phyloP scores from a whole-genome alignment of 2,113 vertebrate genomes.

The Noctilio leporinus region DNA sequence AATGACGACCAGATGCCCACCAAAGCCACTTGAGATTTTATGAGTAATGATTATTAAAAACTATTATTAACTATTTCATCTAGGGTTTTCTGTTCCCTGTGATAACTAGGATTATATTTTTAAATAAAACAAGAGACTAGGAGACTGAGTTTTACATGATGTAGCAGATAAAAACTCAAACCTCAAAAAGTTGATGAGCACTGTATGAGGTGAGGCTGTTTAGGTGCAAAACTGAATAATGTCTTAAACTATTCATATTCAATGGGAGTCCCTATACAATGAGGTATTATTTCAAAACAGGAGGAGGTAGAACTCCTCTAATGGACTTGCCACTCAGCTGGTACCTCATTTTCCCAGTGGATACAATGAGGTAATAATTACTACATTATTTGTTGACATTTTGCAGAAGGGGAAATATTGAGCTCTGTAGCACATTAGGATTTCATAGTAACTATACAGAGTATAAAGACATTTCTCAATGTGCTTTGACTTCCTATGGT shows the following conservation, averaged over 20 bases:
- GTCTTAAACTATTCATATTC: neutral
- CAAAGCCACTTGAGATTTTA: conserved; percentile 71
- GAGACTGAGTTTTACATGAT: neutral
- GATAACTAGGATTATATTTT: neutral
- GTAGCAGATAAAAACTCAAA: neutral
- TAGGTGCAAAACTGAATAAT: neutral
- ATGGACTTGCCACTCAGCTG: neutral
- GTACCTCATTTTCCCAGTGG: neutral
- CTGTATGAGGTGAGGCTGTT: neutral
- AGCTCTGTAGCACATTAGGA: neutral
- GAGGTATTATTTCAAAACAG: neutral
- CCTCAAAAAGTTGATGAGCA: neutral
- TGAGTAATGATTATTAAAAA: conserved; percentile 73
- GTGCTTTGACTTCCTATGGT: neutral
- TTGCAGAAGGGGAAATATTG: neutral
- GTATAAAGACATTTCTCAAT: neutral
- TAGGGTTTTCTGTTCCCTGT: neutral
- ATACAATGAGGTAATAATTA: neutral
- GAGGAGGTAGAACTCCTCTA: neutral
- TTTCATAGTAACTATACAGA: neutral
- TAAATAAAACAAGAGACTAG: conserved; percentile 15
- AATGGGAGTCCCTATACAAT: too few species aligned
- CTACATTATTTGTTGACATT: neutral
- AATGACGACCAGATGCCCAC: conserved; percentile 83
- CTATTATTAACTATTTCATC: conserved; percentile 52